Percentiles rank a stretch among this genome's conserved stretches.
These are phyloP conservation scores for Montipora efflorescens DNA, from an alignment of 64 coral and sea anemone species.

Conservation along the genomic window DNA sequence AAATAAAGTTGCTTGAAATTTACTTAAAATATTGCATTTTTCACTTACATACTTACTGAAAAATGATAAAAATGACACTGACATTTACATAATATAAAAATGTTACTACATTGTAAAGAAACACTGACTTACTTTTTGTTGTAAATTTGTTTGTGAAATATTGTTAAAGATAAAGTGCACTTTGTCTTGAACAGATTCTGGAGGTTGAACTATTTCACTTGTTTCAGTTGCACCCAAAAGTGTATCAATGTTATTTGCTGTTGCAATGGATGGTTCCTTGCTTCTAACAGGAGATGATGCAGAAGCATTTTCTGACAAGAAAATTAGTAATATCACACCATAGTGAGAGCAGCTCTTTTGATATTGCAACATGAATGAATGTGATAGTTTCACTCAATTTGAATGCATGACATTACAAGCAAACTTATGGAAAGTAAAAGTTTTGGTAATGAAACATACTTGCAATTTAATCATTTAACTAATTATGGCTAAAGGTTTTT, in stretches of 20 bases:
- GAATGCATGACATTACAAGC: no score
- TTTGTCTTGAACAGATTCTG: slow-evolving; percentile 89
- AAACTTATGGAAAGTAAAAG: no score
- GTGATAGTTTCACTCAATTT: no score
- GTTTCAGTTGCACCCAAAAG: slow-evolving; percentile 89
- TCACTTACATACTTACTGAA: no score
- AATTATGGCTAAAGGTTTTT: no score
- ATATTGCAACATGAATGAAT: no score
- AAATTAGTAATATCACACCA: neutral
- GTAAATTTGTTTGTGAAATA: slow-evolving; percentile 83
- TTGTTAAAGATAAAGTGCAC: slow-evolving; percentile 98
- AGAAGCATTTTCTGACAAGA: neutral
- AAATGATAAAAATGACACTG: no score
- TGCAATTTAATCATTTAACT: no score
- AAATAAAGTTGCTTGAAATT: no score
- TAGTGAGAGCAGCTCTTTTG: no score
- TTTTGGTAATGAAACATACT: no score
- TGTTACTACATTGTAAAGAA: neutral
- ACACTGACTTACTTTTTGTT: slow-evolving; percentile 67
- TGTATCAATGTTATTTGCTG: slow-evolving; percentile 94
- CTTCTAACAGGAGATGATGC: slow-evolving; percentile 46
- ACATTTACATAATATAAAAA: neutral
- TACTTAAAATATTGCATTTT: no score
- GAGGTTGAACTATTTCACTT: slow-evolving; percentile 92
- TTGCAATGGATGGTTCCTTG: slow-evolving; percentile 96